Conservation (phyloP, 2,113 vertebrate genomes). For the Lasiurus borealis region DNA sequence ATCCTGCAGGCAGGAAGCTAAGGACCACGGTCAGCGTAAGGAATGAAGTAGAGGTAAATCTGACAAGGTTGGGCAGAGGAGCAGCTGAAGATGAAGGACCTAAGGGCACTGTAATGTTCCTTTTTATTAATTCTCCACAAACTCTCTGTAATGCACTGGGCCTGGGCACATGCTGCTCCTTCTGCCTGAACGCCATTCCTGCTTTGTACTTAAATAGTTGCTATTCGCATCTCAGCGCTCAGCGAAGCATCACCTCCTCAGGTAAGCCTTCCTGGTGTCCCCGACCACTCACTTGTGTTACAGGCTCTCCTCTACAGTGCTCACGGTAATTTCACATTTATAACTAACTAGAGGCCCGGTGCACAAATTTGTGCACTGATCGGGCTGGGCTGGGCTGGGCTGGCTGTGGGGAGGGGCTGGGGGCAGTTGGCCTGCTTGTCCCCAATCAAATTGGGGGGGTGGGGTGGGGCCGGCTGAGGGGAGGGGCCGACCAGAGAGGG, state of each 20-base stretch:
- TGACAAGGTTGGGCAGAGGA: background rate
- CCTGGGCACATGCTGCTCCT: background rate
- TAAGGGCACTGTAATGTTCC: background rate
- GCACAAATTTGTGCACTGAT: too few species aligned
- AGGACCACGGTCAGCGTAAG: background rate
- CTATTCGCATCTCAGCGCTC: background rate
- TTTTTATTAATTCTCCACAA: background rate
- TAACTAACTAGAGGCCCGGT: background rate
- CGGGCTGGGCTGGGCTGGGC: too few species aligned
- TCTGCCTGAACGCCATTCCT: background rate
- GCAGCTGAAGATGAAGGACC: background rate
- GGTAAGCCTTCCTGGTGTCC: background rate
- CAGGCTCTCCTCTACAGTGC: fast-evolving
- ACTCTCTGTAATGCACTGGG: background rate
- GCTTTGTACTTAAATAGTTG: background rate
- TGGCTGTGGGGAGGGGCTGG: too few species aligned
- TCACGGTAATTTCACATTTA: background rate
- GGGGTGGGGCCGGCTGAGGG: too few species aligned
- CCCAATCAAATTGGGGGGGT: too few species aligned
- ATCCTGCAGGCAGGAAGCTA: background rate
- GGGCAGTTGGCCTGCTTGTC: too few species aligned
- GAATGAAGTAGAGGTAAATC: background rate
- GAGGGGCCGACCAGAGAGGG: too few species aligned
- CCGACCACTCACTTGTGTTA: background rate
- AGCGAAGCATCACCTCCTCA: background rate